Evolutionary conservation across 2,888 invertebrate species (phyloP), one percentile per base, ranked within the genome.

Genomic region (Amblyjoppa proteus): DNA sequence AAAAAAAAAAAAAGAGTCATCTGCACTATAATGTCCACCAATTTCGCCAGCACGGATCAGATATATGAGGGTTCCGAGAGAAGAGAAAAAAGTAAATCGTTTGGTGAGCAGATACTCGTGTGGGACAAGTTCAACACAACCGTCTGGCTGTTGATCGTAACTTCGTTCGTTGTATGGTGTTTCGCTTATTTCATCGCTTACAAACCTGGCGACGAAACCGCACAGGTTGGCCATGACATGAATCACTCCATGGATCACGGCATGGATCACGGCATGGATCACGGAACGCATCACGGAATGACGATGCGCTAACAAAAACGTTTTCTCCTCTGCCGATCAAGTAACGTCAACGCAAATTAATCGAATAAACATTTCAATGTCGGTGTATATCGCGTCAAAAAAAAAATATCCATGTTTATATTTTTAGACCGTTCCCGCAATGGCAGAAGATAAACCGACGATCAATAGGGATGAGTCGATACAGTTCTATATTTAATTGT

Each of bases 101-200:
- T 85, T 34, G 31, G 66, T 41, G 66, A 71, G 75, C 77, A 83
- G 16, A 88, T 93, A 70, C 83, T 93, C 1, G 91, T 92, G 4
- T 93, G 93, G 93, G 88, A 93, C 53, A 90, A 74, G 87, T 92
- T 92, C 34, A 93, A 91, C 73, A 58, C 85, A 5, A 68, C 80
- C 41, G 80, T 88, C 1, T 88, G 90, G 16, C 25, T 88, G 2
- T 0, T 89, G 2, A 77, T 93, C 5, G 16, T 91, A 0, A 3
- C 84, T 0, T 87, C 90, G 3, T 92, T 93, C n/a, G 79, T 87
- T n/a, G 41, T 89, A 51, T 93, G 93, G 93, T 85, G 89, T n/a
- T 5, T 89, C 20, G 83, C 78, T 1, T 93, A 88, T 71, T 93
- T 92, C 13, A 7, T 71, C 9, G 34, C 78, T 1, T 91, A 93